Evolutionary conservation across 2,888 invertebrate genomes (phyloP).

Genomic region (Meloe dianella): DNA sequence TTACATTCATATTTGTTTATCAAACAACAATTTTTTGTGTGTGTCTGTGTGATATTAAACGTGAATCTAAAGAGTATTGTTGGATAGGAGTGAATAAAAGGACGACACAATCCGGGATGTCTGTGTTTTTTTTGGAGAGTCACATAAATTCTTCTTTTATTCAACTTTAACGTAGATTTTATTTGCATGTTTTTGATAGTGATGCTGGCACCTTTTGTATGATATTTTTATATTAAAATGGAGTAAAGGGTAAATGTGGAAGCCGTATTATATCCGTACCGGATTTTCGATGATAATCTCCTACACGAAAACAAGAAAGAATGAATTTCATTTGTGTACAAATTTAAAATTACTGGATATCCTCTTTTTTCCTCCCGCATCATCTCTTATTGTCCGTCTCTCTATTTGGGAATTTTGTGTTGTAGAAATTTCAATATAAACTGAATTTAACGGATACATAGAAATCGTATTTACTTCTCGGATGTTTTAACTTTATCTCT

Average conservation of each 20-base stretch:
- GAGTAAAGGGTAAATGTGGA: neutral
- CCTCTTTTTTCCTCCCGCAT: too few relatives aligned
- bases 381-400: neutral
- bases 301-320: neutral
- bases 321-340: neutral
- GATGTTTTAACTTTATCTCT: too few relatives aligned
- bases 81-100: neutral
- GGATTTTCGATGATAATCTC: neutral
- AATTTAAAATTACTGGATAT: neutral
- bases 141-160: neutral
- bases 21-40: neutral
- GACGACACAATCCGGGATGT: neutral
- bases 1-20: neutral
- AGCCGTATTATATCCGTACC: neutral
- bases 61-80: neutral
- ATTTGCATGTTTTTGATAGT: neutral
- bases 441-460: neutral
- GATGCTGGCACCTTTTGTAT: neutral
- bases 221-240: neutral
- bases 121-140: neutral
- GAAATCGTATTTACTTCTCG: neutral
- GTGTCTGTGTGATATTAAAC: neutral
- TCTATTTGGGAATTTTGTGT: neutral
- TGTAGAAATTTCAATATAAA: neutral
- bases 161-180: neutral